These are phyloP conservation scores for Donacobius atricapilla DNA, from an alignment of 2,113 vertebrate genomes.

Conservation along the genomic window DNA sequence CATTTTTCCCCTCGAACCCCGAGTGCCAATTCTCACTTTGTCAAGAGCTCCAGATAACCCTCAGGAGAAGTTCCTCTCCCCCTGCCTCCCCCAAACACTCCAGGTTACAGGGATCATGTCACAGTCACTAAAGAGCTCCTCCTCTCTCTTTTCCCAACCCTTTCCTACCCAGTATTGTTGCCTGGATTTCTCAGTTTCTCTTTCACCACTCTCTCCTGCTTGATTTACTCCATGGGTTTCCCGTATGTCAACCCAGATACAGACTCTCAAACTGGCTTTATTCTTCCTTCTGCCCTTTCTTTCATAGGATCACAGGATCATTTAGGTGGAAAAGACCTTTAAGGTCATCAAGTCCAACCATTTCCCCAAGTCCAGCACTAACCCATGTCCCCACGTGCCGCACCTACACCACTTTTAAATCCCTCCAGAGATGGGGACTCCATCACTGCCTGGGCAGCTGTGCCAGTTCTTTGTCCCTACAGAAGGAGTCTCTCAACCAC, in stretches of 20 bases:
- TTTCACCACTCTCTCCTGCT: not conserved
- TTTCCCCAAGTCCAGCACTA: not conserved
- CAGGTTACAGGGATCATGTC: constrained; percentile 21
- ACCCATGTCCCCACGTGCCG: not conserved
- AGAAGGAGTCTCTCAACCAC: not conserved
- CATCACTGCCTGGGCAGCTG: not conserved
- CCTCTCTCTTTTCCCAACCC: not conserved
- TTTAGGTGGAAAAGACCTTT: not conserved
- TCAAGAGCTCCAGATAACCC: constrained; percentile 49
- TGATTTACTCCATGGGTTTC: not conserved
- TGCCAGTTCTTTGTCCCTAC: not conserved
- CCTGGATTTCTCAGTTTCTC: not conserved
- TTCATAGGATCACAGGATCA: not conserved
- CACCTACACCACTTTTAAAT: not conserved
- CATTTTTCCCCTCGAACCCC: not conserved
- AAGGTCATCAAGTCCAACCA: not conserved
- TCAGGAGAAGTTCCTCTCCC: constrained; percentile 8
- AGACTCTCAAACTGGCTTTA: not conserved
- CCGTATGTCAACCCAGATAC: not conserved
- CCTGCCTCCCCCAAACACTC: not conserved
- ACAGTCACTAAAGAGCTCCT: not conserved
- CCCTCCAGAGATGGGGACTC: not conserved
- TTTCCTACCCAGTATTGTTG: not conserved
- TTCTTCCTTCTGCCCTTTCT: not conserved
- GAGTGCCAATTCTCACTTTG: constrained; percentile 43